Conservation (phyloP, 2,113 vertebrate genomes). For the Oncorhynchus kisutch region DNA sequence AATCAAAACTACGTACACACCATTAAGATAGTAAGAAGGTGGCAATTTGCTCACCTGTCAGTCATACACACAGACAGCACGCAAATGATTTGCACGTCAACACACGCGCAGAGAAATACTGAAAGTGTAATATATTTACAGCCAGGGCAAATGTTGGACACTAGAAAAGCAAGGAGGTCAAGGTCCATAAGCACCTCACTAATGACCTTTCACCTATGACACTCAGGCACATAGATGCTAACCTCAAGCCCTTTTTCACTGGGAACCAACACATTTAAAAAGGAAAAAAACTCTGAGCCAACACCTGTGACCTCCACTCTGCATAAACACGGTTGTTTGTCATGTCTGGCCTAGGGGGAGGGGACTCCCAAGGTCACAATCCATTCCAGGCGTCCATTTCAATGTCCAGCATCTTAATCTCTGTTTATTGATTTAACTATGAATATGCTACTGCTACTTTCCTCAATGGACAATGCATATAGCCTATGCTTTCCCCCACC, state of each 20-base stretch:
- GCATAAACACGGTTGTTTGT: slow-evolving; percentile 34
- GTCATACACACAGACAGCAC: neutral
- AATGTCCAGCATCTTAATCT: slow-evolving; percentile 22
- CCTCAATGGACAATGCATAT: neutral
- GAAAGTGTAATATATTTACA: neutral
- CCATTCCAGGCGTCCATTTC: neutral
- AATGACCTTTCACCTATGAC: slow-evolving; percentile 20
- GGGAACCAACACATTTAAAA: neutral
- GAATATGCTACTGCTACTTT: slow-evolving; percentile 24
- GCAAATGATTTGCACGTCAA: neutral
- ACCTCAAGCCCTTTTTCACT: slow-evolving; percentile 1
- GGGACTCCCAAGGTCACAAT: slow-evolving; percentile 27
- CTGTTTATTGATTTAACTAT: slow-evolving; percentile 39
- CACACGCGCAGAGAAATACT: slow-evolving; percentile 25
- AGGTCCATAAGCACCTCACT: neutral
- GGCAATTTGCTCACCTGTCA: neutral
- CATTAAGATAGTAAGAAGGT: neutral
- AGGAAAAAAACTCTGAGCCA: slow-evolving; percentile 27
- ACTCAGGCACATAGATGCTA: neutral
- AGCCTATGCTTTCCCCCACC: neutral
- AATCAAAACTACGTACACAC: slow-evolving; percentile 19
- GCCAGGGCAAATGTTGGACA: neutral
- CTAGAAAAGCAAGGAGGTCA: neutral
- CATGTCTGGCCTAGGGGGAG: slow-evolving; percentile 27
- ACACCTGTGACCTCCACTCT: slow-evolving; percentile 52